Percentiles rank a stretch among this genome's conserved stretches.
Conservation (phyloP, 2,888 invertebrate species). For the Dexiosoma caninum region DNA sequence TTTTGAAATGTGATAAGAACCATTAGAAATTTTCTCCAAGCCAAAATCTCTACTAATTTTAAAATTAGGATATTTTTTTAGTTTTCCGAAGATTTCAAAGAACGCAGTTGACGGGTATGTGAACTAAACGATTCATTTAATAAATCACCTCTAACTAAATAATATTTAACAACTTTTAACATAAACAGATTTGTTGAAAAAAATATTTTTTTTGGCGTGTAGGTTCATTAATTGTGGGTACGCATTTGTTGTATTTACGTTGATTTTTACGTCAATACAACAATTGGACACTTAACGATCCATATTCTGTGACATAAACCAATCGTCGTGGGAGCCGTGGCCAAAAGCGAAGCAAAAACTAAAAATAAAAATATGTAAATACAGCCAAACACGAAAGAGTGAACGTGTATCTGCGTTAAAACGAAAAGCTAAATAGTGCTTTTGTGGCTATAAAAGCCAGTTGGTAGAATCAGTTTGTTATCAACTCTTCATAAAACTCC, state of each 20-base stretch:
- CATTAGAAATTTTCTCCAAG: too few species aligned
- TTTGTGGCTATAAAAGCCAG: neutral
- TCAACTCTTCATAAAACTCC: neutral
- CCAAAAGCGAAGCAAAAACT: neutral
- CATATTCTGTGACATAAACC: neutral
- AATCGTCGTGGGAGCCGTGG: slow-evolving; percentile 11
- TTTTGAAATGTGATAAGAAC: too few species aligned
- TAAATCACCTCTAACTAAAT: too few species aligned
- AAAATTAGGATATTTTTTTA: too few species aligned
- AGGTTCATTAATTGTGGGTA: neutral
- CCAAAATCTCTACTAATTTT: too few species aligned
- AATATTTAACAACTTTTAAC: too few species aligned
- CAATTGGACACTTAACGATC: slow-evolving; percentile 13
- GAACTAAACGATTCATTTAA: too few species aligned
- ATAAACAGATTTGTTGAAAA: neutral
- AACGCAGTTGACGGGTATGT: too few species aligned
- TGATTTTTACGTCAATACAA: neutral
- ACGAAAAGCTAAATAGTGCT: neutral
- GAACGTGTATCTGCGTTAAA: neutral
- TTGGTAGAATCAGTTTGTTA: slow-evolving; percentile 3
- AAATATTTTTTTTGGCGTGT: neutral
- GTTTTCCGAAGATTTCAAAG: too few species aligned
- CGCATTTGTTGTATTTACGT: neutral
- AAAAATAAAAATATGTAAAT: neutral
- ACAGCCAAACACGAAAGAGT: slow-evolving; percentile 3